These are phyloP conservation scores for Phortica variegata DNA, from an alignment of 1,140 invertebrate species.

Conservation along the genomic window DNA sequence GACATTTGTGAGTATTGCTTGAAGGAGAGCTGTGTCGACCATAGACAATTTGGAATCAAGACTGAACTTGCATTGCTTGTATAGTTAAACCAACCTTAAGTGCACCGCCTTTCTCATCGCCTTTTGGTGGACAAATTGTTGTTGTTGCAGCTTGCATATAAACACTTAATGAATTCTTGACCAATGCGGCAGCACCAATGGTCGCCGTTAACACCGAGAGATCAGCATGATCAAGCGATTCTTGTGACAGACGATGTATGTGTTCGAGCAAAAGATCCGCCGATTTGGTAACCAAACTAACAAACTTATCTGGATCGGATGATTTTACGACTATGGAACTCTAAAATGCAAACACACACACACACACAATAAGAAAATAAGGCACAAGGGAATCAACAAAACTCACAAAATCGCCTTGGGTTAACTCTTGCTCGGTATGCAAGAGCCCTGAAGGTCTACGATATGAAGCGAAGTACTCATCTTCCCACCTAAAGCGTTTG, in stretches of 20 bases:
- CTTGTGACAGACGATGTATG: constrained; percentile 74
- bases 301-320: constrained; percentile 73
- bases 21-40: constrained; percentile 61
- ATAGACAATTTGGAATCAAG: constrained; percentile 2
- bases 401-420: constrained; percentile 44
- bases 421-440: constrained; percentile 46
- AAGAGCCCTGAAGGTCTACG: constrained; percentile 58
- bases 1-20: constrained; percentile 77
- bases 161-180: constrained; percentile 74
- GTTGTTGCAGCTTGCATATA: constrained; percentile 59
- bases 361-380: no score
- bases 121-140: constrained; percentile 48
- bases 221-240: constrained; percentile 78
- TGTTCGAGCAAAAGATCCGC: constrained; percentile 71
- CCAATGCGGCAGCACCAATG: constrained; percentile 72
- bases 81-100: constrained; percentile 25
- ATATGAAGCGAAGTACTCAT: constrained; percentile 58
- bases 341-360: constrained; percentile 16
- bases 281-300: constrained; percentile 68
- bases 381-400: neutral
- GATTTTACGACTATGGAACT: constrained; percentile 64
- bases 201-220: constrained; percentile 74
- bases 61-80: neutral
- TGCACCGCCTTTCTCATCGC: constrained; percentile 53
- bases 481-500: constrained; percentile 42